A percentile compares a stretch with the other conserved stretches of the same genome.
Conservation (phyloP, 2,797 vertebrate species). For the Alca torda region DNA sequence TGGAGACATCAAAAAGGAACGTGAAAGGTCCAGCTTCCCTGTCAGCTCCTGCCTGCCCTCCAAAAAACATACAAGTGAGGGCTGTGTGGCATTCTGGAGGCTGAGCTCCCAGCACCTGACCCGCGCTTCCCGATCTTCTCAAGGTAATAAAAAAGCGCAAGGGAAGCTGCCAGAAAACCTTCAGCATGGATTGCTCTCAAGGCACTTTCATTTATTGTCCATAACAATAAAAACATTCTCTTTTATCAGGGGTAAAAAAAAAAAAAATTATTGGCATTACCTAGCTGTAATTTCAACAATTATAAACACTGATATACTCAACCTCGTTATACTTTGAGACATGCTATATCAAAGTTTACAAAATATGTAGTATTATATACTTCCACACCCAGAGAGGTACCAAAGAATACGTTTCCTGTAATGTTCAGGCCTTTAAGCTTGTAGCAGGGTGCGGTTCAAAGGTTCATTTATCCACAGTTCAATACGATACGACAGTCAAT, state of each 20-base stretch:
- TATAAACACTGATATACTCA: not conserved
- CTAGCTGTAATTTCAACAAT: not conserved
- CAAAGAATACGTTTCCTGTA: not conserved
- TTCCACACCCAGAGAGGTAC: not conserved
- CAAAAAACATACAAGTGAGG: accelerated
- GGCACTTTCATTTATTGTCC: not conserved
- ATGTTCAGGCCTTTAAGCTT: not conserved
- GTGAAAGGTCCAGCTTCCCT: not conserved
- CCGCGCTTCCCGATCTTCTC: not conserved
- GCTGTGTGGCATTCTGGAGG: not conserved
- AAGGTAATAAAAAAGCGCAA: not conserved
- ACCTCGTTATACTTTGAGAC: not conserved
- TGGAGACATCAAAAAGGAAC: not conserved
- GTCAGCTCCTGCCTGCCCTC: not conserved
- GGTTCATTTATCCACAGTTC: not conserved
- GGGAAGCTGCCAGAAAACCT: not conserved
- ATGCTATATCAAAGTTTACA: not conserved
- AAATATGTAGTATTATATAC: not conserved
- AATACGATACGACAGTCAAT: not conserved
- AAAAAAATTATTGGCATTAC: not conserved
- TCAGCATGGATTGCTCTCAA: not conserved
- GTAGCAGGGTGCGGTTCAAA: not conserved
- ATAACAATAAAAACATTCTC: not conserved
- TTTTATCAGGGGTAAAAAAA: accelerated
- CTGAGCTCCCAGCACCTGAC: not conserved